phyloP scores from a whole-genome alignment of 2,113 vertebrate genomes.

The Sebastes fasciatus region DNA sequence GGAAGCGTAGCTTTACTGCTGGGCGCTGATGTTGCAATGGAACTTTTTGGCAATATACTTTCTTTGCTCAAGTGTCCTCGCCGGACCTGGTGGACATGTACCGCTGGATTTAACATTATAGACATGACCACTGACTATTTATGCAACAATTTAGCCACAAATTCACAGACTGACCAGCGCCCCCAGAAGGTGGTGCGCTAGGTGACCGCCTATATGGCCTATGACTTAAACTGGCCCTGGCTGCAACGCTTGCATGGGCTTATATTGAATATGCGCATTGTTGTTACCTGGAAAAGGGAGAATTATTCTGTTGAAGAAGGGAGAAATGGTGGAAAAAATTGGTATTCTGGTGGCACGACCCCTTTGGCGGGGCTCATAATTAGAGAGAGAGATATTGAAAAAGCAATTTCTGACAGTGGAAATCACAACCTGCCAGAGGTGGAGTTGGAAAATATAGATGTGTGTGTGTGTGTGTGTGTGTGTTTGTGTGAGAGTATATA shows the following conservation, averaged over 20 bases:
- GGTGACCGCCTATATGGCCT: too few relatives aligned
- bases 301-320: constrained; percentile 64
- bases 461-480: constrained; percentile 45
- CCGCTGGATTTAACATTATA: too few relatives aligned
- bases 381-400: constrained; percentile 86
- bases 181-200: too few relatives aligned
- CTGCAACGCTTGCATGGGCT: constrained; percentile 1
- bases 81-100: too few relatives aligned
- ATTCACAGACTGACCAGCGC: too few relatives aligned
- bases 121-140: too few relatives aligned
- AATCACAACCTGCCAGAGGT: constrained; percentile 88
- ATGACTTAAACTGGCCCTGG: neutral
- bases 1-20: too few relatives aligned
- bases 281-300: constrained; percentile 56
- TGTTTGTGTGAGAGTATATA: constrained; percentile 24
- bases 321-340: constrained; percentile 77
- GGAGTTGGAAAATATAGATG: constrained; percentile 82
- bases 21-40: too few relatives aligned
- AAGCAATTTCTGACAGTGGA: constrained; percentile 87
- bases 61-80: too few relatives aligned
- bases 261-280: constrained; percentile 36
- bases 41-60: too few relatives aligned
- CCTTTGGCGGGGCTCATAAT: constrained; percentile 86
- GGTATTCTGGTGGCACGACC: constrained; percentile 84
- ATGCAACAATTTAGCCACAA: too few relatives aligned